These are phyloP conservation scores for Aplocera efformata DNA, from an alignment of 2,888 invertebrate species.

Conservation along the genomic window DNA sequence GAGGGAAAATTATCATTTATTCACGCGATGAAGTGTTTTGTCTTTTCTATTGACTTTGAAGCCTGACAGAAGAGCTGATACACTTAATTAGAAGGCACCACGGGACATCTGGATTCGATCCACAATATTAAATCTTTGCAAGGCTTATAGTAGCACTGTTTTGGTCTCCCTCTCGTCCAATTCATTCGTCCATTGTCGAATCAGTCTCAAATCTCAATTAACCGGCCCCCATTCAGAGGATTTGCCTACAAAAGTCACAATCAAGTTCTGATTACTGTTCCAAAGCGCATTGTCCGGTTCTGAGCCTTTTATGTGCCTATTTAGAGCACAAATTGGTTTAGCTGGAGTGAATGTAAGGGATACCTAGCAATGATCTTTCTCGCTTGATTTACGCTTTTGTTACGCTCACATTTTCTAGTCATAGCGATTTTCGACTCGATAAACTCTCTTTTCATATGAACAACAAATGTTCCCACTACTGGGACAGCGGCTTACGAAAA, in stretches of 20 bases:
- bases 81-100: too few species aligned
- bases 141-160: too few species aligned
- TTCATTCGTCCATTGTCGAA: slow-evolving; percentile 33
- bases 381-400: slow-evolving; percentile 36
- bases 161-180: neutral
- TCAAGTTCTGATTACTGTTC: slow-evolving; percentile 33
- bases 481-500: too few species aligned
- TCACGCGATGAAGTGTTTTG: too few species aligned
- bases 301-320: slow-evolving; percentile 24
- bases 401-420: neutral
- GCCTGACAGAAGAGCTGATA: too few species aligned
- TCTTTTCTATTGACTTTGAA: too few species aligned
- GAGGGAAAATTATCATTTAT: too few species aligned
- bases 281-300: slow-evolving; percentile 29
- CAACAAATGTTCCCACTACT: too few species aligned
- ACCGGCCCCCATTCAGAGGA: slow-evolving; percentile 33
- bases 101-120: too few species aligned
- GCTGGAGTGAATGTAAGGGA: slow-evolving; percentile 20
- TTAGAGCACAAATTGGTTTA: slow-evolving; percentile 34
- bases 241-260: slow-evolving; percentile 47
- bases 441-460: too few species aligned
- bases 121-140: too few species aligned
- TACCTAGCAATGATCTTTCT: slow-evolving; percentile 23
- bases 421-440: too few species aligned
- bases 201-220: slow-evolving; percentile 48